phyloP scores from a whole-genome alignment of 2,888 invertebrate genomes.

The Unio pictorum region DNA sequence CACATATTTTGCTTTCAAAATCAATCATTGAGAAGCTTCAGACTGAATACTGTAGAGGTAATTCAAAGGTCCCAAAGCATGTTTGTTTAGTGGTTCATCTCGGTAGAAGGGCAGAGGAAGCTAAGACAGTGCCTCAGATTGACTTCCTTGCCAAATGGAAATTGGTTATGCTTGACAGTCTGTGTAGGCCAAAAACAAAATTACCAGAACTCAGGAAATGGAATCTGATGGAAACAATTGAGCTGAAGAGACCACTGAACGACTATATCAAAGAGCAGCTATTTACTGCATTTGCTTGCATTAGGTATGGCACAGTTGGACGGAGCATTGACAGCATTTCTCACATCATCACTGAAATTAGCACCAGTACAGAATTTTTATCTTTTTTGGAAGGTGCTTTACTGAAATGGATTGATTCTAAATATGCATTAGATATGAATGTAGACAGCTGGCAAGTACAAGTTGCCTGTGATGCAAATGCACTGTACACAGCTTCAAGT shows the following conservation, averaged over 20 bases:
- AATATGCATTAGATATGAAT: too few species aligned
- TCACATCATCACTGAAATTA: conserved; percentile 12
- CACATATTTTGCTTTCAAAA: conserved; percentile 39
- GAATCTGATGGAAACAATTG: conserved; percentile 21
- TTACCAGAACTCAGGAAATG: conserved; percentile 16
- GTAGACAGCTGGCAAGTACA: conserved; percentile 26
- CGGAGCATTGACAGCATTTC: conserved; percentile 24
- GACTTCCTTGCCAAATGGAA: conserved; percentile 44
- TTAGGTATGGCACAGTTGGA: conserved; percentile 26
- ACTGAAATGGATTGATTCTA: conserved; percentile 1
- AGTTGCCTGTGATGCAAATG: conserved; percentile 26
- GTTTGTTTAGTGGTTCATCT: conserved; percentile 26
- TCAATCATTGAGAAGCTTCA: conserved; percentile 25
- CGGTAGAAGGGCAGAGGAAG: conserved; percentile 10
- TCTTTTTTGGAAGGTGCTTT: conserved; percentile 7
- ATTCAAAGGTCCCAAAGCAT: conserved; percentile 16
- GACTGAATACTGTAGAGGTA: conserved; percentile 5
- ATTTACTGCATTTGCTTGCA: conserved; percentile 40
- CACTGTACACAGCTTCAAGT: conserved; percentile 17
- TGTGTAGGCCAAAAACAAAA: conserved; percentile 17
- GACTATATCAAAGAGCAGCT: conserved; percentile 28
- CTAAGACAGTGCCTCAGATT: conserved; percentile 5
- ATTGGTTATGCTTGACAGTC: conserved; percentile 30
- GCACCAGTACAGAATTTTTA: conserved; percentile 6
- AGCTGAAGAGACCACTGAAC: conserved; percentile 16